Conservation (phyloP, 2,888 invertebrate species). For the Aporophyla lueneburgensis region DNA sequence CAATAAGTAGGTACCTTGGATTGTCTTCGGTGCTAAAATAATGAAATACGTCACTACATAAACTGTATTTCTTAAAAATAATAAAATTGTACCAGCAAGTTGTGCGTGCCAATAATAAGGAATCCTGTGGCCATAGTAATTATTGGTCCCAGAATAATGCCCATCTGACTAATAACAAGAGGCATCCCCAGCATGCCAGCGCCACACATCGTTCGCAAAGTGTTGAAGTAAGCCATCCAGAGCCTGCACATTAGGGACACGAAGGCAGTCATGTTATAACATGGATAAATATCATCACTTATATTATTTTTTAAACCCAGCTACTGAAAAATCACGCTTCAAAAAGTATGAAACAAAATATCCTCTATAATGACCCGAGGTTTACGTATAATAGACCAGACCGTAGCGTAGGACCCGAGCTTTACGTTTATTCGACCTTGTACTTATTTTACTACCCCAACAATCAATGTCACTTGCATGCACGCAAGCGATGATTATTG, state of each 20-base stretch:
- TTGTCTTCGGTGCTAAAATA: not conserved
- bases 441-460: not conserved
- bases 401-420: not conserved
- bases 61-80: not conserved
- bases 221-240: slow-evolving; percentile 82
- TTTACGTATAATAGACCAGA: not conserved
- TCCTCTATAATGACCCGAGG: too few species aligned
- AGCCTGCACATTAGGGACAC: slow-evolving; percentile 64
- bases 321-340: too few species aligned
- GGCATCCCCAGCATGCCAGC: slow-evolving; percentile 80
- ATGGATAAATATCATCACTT: not conserved
- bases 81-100: slow-evolving; percentile 73
- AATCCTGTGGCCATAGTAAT: slow-evolving; percentile 71
- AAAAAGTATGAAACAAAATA: too few species aligned
- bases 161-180: slow-evolving; percentile 79
- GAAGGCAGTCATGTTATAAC: slow-evolving; percentile 4
- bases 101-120: slow-evolving; percentile 76
- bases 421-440: not conserved
- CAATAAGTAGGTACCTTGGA: not conserved
- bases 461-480: not conserved
- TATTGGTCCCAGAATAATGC: slow-evolving; percentile 76
- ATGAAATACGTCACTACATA: not conserved
- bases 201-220: slow-evolving; percentile 76
- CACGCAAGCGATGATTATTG: not conserved
- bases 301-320: not conserved